phyloP scores from a whole-genome alignment of 2,797 vertebrate species.

The Phalloptychus januarius region DNA sequence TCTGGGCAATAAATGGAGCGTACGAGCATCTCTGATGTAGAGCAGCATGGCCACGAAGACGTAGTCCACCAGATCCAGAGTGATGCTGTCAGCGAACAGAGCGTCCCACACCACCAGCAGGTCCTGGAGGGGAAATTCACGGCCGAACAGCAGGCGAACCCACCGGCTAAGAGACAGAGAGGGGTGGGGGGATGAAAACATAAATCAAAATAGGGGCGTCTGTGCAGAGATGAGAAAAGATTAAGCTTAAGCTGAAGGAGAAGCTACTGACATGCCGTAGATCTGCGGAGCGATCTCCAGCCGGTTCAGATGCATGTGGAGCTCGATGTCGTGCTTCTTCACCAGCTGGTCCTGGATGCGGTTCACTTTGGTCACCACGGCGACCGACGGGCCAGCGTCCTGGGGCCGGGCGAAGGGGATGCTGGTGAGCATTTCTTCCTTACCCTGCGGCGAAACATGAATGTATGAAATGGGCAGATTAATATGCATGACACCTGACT shows the following conservation, averaged over 20 bases:
- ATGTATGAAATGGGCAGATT: neutral
- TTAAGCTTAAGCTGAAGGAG: neutral
- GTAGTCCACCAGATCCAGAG: conserved; percentile 94
- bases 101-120: conserved; percentile 97
- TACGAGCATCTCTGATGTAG: conserved; percentile 96
- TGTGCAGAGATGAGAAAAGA: neutral
- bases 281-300: conserved; percentile 99
- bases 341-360: conserved; percentile 97
- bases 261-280: conserved; percentile 93
- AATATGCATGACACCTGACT: neutral
- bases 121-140: conserved; percentile 96
- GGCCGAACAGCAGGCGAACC: conserved; percentile 94
- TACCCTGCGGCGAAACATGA: conserved; percentile 82
- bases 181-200: conserved; percentile 10
- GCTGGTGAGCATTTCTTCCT: conserved; percentile 91
- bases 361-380: conserved; percentile 98
- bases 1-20: conserved; percentile 55
- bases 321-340: conserved; percentile 96
- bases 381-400: conserved; percentile 93
- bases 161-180: conserved; percentile 84
- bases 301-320: conserved; percentile 97
- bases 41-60: conserved; percentile 98
- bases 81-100: conserved; percentile 93
- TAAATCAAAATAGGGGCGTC: conserved; percentile 1
- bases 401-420: conserved; percentile 97